A percentile compares a stretch with the other conserved stretches of the same genome.
These are phyloP conservation scores for Abrostola triplasia DNA, from an alignment of 2,888 invertebrate species.

Conservation along the genomic window DNA sequence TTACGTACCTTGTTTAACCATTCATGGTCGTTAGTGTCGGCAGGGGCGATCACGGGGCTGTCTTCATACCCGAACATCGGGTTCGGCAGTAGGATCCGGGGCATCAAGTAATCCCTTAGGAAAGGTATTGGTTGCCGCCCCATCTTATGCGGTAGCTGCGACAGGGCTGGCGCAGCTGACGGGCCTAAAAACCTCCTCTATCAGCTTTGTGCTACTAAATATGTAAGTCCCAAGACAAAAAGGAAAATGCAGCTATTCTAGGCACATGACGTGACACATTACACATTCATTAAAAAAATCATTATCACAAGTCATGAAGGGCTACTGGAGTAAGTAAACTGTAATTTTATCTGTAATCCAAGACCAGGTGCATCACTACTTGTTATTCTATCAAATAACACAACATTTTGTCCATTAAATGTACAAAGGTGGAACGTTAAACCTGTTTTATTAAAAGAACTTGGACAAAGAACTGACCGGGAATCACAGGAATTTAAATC, in stretches of 20 bases:
- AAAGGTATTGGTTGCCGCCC: slow-evolving; percentile 39
- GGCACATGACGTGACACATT: background rate
- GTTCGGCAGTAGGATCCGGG: slow-evolving; percentile 58
- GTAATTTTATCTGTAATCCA: too few relatives aligned
- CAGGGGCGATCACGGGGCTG: slow-evolving; percentile 33
- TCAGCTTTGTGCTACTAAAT: slow-evolving; percentile 9
- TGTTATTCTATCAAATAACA: too few relatives aligned
- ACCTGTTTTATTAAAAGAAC: background rate
- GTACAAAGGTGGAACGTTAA: background rate
- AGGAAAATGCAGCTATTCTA: slow-evolving; percentile 12
- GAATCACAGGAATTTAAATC: background rate
- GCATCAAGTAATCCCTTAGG: slow-evolving; percentile 59
- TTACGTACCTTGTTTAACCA: slow-evolving; percentile 68
- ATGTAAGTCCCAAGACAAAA: background rate
- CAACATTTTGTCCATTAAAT: too few relatives aligned
- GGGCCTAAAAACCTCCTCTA: slow-evolving; percentile 44
- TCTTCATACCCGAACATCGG: slow-evolving; percentile 59
- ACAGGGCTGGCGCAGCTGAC: slow-evolving; percentile 39
- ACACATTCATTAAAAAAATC: too few relatives aligned
- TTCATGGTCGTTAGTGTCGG: slow-evolving; percentile 47
- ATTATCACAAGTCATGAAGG: too few relatives aligned
- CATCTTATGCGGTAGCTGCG: slow-evolving; percentile 28
- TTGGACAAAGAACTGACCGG: background rate
- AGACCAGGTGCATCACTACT: too few relatives aligned
- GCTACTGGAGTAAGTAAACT: too few relatives aligned